Percentiles rank a stretch among this genome's conserved stretches.
Evolutionary conservation across 2,888 invertebrate species (phyloP).

Genomic region (Agyllia agylla): DNA sequence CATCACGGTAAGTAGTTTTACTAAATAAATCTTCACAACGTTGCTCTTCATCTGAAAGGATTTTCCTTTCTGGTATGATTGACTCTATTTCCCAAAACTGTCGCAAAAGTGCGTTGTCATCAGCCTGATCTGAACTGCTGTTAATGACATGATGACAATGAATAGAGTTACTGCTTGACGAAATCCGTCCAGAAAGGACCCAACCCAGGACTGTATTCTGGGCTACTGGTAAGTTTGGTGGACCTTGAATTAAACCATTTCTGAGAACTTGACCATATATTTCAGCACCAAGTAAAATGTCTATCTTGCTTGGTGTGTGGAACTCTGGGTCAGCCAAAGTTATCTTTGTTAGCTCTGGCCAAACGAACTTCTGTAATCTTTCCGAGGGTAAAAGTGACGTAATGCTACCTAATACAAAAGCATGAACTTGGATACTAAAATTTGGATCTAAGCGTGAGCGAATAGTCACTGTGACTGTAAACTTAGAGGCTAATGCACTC

Average conservation of each 20-base stretch:
- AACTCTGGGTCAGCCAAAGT: neutral
- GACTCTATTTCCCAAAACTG: neutral
- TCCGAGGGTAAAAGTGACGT: neutral
- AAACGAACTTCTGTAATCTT: neutral
- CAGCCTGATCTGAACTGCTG: neutral
- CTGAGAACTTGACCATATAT: neutral
- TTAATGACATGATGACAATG: neutral
- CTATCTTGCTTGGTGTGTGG: neutral
- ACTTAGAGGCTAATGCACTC: neutral
- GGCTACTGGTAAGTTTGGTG: neutral
- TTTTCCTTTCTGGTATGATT: neutral
- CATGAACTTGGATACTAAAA: neutral
- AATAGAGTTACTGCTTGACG: neutral
- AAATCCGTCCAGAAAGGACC: neutral
- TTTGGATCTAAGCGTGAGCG: neutral
- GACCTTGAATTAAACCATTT: neutral
- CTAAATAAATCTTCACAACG: neutral
- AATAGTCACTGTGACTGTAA: constrained; percentile 10
- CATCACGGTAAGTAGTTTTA: neutral
- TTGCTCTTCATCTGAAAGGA: neutral
- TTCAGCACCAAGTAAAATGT: neutral
- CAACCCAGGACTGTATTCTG: neutral
- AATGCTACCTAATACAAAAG: neutral
- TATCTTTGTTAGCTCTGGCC: neutral
- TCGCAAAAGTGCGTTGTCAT: neutral